Percentiles rank a stretch among this genome's conserved stretches.
phyloP scores from a whole-genome alignment of 1,140 invertebrate species.

The Drosophila guanche region DNA sequence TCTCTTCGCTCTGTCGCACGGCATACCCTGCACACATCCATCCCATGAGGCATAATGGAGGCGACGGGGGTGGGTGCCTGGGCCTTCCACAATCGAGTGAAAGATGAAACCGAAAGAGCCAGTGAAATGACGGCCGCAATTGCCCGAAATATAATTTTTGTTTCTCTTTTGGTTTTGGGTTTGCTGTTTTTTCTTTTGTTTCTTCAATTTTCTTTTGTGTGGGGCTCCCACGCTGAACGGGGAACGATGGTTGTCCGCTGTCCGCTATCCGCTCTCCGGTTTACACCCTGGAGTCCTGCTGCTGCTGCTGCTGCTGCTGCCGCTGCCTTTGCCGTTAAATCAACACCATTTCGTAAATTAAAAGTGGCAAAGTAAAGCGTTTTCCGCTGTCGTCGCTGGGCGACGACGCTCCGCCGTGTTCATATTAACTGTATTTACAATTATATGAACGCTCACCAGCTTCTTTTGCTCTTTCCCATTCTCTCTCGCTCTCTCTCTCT shows the following conservation, averaged over 20 bases:
- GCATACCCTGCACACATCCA: no score
- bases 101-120: not conserved
- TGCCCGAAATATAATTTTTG: slow-evolving; percentile 61
- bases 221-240: slow-evolving; percentile 8
- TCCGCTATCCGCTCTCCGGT: no score
- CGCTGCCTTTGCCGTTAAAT: slow-evolving; percentile 70
- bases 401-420: slow-evolving; percentile 33
- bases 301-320: slow-evolving; percentile 4
- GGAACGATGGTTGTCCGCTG: no score
- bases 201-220: slow-evolving; percentile 72
- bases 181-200: slow-evolving; percentile 35
- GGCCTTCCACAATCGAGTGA: no score
- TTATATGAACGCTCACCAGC: slow-evolving; percentile 61
- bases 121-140: slow-evolving; percentile 61
- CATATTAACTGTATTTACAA: slow-evolving; percentile 82
- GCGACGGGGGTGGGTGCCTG: no score
- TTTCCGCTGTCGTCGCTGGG: slow-evolving; percentile 30
- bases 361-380: slow-evolving; percentile 73
- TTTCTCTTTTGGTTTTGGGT: slow-evolving; percentile 9
- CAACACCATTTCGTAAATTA: slow-evolving; percentile 83
- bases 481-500: not conserved
- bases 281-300: slow-evolving; percentile 1
- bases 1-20: no score
- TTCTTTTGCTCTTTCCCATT: slow-evolving; percentile 11
- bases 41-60: no score